Conservation (phyloP, 2,797 vertebrate species). For the Micrastur ruficollis region DNA sequence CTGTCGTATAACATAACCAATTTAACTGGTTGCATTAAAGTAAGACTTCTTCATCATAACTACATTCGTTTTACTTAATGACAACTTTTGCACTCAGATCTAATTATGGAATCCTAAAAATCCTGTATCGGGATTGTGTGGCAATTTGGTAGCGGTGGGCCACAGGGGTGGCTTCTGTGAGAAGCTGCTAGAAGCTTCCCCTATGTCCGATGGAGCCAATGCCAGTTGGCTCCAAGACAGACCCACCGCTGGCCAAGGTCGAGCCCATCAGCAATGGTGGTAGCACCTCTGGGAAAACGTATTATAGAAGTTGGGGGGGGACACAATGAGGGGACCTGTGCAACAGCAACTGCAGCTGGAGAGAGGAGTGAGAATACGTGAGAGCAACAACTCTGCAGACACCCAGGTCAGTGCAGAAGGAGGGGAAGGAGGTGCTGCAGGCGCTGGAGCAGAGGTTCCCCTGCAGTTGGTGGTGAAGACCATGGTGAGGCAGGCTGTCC, state of each 20-base stretch:
- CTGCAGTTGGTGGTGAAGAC: accelerated
- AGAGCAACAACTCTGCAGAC: not conserved
- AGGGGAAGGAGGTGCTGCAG: not conserved
- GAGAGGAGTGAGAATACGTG: not conserved
- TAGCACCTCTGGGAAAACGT: not conserved
- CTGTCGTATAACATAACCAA: not conserved
- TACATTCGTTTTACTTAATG: not conserved
- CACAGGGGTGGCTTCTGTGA: not conserved
- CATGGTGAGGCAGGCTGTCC: too few species aligned
- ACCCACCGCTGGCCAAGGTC: not conserved
- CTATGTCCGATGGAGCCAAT: not conserved
- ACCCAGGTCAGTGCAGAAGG: not conserved
- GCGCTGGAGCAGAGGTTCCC: not conserved
- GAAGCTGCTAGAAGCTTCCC: not conserved
- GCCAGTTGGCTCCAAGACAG: not conserved
- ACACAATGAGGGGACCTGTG: too few species aligned
- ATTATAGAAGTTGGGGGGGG: not conserved
- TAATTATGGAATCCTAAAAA: not conserved
- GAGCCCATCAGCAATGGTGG: not conserved
- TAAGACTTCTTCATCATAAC: not conserved
- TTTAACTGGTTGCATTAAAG: not conserved
- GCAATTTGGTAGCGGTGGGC: not conserved
- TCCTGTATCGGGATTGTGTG: not conserved
- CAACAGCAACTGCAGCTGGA: not conserved
- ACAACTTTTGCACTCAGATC: not conserved